phyloP scores from a whole-genome alignment of 2,113 vertebrate species.

The Abramis brama region DNA sequence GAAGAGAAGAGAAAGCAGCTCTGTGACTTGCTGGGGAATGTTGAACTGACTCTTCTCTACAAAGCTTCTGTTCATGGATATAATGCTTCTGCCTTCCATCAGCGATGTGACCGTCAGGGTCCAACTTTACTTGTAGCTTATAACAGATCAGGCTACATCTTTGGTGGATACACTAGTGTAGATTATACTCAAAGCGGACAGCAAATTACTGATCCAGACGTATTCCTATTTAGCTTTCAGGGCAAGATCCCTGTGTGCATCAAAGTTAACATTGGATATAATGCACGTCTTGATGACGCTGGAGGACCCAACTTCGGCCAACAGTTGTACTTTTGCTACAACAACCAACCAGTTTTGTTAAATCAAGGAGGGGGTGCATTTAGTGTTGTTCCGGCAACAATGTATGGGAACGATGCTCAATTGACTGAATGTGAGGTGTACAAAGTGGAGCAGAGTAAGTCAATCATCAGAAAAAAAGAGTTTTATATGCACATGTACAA shows the following conservation, averaged over 20 bases:
- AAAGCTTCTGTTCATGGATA: constrained; percentile 69
- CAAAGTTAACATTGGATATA: neutral
- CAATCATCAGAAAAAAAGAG: neutral
- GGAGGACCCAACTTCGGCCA: constrained; percentile 63
- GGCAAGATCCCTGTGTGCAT: constrained; percentile 28
- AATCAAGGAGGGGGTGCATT: constrained; percentile 32
- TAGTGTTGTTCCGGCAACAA: constrained; percentile 36
- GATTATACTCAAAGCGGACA: constrained; percentile 54
- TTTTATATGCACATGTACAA: neutral
- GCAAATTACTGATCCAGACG: constrained; percentile 52
- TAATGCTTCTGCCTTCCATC: constrained; percentile 58
- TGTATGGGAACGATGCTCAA: constrained; percentile 60
- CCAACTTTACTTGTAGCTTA: constrained; percentile 72
- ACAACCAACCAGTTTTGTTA: neutral
- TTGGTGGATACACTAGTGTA: constrained; percentile 68
- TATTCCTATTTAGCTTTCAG: constrained; percentile 67
- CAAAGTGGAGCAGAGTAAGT: constrained; percentile 60
- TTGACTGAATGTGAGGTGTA: constrained; percentile 71
- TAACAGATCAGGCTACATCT: constrained; percentile 64
- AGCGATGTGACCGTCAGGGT: constrained; percentile 59
- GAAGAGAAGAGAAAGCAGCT: constrained; percentile 53
- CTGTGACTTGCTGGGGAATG: constrained; percentile 43
- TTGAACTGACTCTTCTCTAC: constrained; percentile 64
- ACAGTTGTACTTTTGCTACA: constrained; percentile 48
- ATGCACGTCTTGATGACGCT: neutral